Conservation (phyloP, 2,113 vertebrate species). For the Callorhinus ursinus region DNA sequence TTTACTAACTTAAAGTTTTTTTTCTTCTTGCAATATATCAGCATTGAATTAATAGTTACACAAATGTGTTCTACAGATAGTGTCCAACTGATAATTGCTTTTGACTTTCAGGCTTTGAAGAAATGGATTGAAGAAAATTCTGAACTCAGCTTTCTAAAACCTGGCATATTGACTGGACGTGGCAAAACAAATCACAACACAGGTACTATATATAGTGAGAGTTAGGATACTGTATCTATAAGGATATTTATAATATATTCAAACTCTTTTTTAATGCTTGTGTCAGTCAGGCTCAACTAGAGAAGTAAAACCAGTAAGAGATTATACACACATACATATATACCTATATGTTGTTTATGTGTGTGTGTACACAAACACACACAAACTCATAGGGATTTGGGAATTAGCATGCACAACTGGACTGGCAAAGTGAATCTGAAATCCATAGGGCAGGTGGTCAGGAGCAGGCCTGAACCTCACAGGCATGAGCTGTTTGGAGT, state of each 20-base stretch:
- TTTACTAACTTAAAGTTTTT: neutral
- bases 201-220: conserved; percentile 67
- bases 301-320: conserved; percentile 29
- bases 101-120: conserved; percentile 87
- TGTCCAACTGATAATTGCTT: conserved; percentile 37
- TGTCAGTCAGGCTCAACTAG: conserved; percentile 13
- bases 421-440: neutral
- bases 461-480: neutral
- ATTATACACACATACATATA: neutral
- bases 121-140: conserved; percentile 88
- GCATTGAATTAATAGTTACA: conserved; percentile 7
- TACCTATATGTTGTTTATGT: neutral
- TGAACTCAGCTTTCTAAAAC: conserved; percentile 84
- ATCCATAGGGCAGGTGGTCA: neutral
- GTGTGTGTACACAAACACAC: neutral
- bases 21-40: conserved; percentile 19
- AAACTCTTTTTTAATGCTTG: neutral
- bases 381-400: neutral
- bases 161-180: conserved; percentile 85
- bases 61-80: neutral
- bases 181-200: conserved; percentile 79
- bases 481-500: neutral
- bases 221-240: neutral
- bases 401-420: neutral
- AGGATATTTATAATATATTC: neutral